These are phyloP conservation scores for Acipenser ruthenus DNA, from an alignment of 2,797 vertebrate species.

Conservation along the genomic window DNA sequence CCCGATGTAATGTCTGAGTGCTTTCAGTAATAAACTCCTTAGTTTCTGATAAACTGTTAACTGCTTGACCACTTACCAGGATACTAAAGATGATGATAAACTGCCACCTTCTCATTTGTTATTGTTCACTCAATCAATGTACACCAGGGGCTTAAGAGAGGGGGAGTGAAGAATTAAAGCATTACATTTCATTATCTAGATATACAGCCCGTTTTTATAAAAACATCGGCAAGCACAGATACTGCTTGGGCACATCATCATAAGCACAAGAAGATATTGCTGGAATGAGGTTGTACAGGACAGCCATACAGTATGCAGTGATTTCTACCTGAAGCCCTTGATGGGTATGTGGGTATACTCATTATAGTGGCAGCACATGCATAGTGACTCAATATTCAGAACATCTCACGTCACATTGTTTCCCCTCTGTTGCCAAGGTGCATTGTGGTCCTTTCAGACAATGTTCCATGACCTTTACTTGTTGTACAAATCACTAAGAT, in stretches of 20 bases:
- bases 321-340: too few species aligned
- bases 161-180: slow-evolving; percentile 1
- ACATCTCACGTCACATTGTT: background rate
- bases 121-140: slow-evolving; percentile 13
- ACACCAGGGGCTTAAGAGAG: background rate
- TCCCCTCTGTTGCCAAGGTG: background rate
- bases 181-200: background rate
- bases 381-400: too few species aligned
- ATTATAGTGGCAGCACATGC: too few species aligned
- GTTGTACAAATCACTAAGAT: background rate
- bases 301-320: too few species aligned
- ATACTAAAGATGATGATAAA: slow-evolving; percentile 10
- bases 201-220: background rate
- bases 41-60: slow-evolving; percentile 10
- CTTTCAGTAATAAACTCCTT: slow-evolving; percentile 6
- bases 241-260: too few species aligned
- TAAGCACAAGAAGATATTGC: too few species aligned
- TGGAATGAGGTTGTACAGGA: too few species aligned
- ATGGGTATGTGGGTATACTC: too few species aligned
- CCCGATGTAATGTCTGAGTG: slow-evolving; percentile 4
- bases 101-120: slow-evolving; percentile 7
- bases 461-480: slow-evolving; percentile 6
- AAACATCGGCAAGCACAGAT: too few species aligned
- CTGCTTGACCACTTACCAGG: background rate
- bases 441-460: background rate